These are phyloP conservation scores for Cephus cinctus DNA, from an alignment of 1,140 invertebrate species.

Conservation along the genomic window DNA sequence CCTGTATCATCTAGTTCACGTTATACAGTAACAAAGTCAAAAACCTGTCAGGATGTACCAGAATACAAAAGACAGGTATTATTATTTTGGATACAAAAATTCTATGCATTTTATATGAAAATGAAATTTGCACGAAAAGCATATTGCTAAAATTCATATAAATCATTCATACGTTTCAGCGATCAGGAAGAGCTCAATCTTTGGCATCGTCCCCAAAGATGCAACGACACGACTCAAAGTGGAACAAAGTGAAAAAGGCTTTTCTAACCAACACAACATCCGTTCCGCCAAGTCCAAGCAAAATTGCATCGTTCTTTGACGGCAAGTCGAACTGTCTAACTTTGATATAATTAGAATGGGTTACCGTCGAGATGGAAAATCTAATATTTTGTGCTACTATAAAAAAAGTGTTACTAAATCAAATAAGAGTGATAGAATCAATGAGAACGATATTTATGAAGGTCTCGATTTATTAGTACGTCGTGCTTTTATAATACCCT, in stretches of 20 bases:
- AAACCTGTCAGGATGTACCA: slow-evolving; percentile 17
- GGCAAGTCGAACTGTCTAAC: slow-evolving; percentile 56
- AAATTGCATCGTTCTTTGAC: slow-evolving; percentile 63
- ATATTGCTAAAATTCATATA: too few species aligned
- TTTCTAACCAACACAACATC: slow-evolving; percentile 66
- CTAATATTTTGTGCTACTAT: too few species aligned
- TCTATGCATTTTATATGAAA: too few species aligned
- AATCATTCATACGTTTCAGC: too few species aligned
- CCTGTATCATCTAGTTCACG: slow-evolving; percentile 13
- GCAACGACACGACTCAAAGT: slow-evolving; percentile 60
- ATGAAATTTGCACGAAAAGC: too few species aligned
- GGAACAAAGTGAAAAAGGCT: slow-evolving; percentile 72
- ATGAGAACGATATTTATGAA: too few species aligned
- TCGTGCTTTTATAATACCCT: too few species aligned
- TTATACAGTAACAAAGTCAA: slow-evolving; percentile 17
- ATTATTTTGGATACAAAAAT: slow-evolving; percentile 5
- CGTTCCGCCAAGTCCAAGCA: slow-evolving; percentile 67
- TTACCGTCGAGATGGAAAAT: too few species aligned
- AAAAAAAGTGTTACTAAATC: too few species aligned
- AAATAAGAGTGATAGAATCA: too few species aligned
- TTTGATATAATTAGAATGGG: too few species aligned
- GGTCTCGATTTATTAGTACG: too few species aligned
- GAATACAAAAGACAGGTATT: slow-evolving; percentile 36
- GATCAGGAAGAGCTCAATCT: slow-evolving; percentile 23
- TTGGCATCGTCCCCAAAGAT: slow-evolving; percentile 34